phyloP scores from a whole-genome alignment of 2,888 invertebrate species.

The Cabera pusaria region DNA sequence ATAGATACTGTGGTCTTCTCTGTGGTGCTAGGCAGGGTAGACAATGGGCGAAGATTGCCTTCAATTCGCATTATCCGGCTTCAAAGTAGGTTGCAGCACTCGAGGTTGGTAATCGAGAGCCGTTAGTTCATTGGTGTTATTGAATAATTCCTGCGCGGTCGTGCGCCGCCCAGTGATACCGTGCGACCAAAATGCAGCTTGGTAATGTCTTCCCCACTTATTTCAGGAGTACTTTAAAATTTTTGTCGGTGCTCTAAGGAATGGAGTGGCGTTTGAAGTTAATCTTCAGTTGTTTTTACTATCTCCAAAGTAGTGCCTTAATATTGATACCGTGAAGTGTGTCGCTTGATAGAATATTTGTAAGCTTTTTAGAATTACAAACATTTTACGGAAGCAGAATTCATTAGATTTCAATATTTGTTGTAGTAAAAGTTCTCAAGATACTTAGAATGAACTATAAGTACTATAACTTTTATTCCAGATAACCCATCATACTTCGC shows the following conservation, averaged over 20 bases:
- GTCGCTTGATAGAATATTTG: too few relatives aligned
- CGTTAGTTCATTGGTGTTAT: conserved; percentile 79
- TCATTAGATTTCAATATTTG: too few relatives aligned
- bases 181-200: conserved; percentile 47
- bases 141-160: conserved; percentile 74
- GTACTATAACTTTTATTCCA: conserved; percentile 77
- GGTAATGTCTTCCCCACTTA: conserved; percentile 39
- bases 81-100: conserved; percentile 75
- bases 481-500: conserved; percentile 92
- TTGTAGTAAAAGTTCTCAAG: too few relatives aligned
- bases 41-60: conserved; percentile 72
- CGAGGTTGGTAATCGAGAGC: conserved; percentile 72
- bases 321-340: too few relatives aligned
- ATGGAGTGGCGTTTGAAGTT: too few relatives aligned
- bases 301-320: too few relatives aligned
- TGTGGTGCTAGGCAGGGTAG: conserved; percentile 48
- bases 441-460: too few relatives aligned
- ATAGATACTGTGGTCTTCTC: conserved; percentile 33
- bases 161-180: conserved; percentile 40
- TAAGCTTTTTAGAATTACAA: too few relatives aligned
- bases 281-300: too few relatives aligned
- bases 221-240: too few relatives aligned
- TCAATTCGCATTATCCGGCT: conserved; percentile 82
- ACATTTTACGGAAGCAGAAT: too few relatives aligned
- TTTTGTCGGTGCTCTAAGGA: too few relatives aligned